Evolutionary conservation across 2,113 vertebrate species (phyloP), one percentile per base, ranked within the genome.

Genomic region (Platichthys stellatus): DNA sequence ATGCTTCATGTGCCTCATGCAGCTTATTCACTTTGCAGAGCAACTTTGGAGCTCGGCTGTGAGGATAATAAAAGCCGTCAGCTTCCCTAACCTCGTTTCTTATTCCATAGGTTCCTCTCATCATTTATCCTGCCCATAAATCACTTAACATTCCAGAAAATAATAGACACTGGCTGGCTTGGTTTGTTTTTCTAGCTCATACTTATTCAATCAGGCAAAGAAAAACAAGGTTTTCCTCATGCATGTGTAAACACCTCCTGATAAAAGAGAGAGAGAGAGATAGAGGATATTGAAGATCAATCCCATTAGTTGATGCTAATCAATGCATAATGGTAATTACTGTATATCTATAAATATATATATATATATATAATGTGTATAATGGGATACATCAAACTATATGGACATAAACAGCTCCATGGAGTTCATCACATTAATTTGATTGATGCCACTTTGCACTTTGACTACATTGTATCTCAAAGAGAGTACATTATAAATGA

Each of bases 51-150:
- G 51, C 21, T 63, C 51, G 15, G 68, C 47, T 54, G 70, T 26
- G 1, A 43, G 5, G 17, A 53, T n/a, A 20, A 53, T 53, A 53
- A 53, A 53, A 53, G 20, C 51, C 18, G 18, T 15, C 18, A 65
- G 45, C 14, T 38, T 62, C 66, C 61, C 60, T 71, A 63, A 57
- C 68, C 31, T 72, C 38, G 69, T 63, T 69, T 72, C 28, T 49
- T 4, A 69, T 74, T 65, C 68, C 65, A 84, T 70, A 81, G 64
- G 69, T 53, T 51, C 77, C 47, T 4, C 69, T 81, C 72, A 26
- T 76, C 67, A 40, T 45, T 31, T 67, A 72, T 86, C 86, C 79
- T 35, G 59, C 68, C 9, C 38, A 13, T 75, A 15, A 78, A 72
- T 69, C 58, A 26, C 75, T 78, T 74, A 81, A 45, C 49, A 81